Base-by-base conservation (phyloP, 2,888 invertebrate genomes). In the Serrognathus titanus region DNA sequence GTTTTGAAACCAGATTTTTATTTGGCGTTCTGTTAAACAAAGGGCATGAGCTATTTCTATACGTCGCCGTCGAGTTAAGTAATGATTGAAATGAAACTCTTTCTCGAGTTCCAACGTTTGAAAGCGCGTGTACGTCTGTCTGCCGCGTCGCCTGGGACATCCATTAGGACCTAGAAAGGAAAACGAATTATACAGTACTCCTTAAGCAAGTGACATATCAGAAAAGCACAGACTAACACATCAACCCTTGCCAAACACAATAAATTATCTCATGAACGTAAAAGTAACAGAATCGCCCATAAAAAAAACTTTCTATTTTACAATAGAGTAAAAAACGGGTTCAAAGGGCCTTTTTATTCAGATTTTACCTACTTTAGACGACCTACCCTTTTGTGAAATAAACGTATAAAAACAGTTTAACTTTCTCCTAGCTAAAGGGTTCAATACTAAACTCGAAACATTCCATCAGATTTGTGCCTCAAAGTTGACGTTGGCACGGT, bases 1-100 rank as follows among this genome's bases (percentile, higher is more conserved):
- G 78, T 97, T 97, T 79, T 97, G 96, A 82, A 97, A 94, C 94
- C 94, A 94, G 78, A 94, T 95, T 82, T 95, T 95, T 75, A 95
- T 97, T 83, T 97, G 97, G 72, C 97, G 84, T 81, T 97, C 97
- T 69, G 96, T 95, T 71, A 97, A 86, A 79, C 95, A 94, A 59
- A 97, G 87, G 55, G 94, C 94, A 79, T 97, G 96, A 46, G 97
- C 96, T 70, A 97, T 97, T 81, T 97, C 97, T 81, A 97, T 96
- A 81, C 97, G 86, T 79, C 97, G 88, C 77, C 97, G 85, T 76
- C 97, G 86, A 70, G 97, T 97, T 79, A 97, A 84, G 80, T 97
- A 97, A 77, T 96, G 95, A 81, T 97, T 97, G 83, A 95, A 96
- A 77, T 97, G 94, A 82, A 97, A 97, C 83, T 97, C 97, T 81